phyloP scores from a whole-genome alignment of 2,797 vertebrate genomes.

The Sebastes trivittatus region DNA sequence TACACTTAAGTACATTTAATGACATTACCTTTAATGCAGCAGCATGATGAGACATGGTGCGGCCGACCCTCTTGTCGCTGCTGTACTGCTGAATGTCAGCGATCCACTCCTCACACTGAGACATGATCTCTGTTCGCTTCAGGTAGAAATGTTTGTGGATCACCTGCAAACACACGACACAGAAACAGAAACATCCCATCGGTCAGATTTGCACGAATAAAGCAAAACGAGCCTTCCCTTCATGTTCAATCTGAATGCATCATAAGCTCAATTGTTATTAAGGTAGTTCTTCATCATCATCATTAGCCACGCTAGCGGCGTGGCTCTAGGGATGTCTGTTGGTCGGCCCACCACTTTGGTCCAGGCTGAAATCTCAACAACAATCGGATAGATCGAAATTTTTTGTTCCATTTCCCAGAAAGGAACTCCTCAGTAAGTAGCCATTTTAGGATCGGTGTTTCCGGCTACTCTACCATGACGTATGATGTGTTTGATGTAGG shows the following conservation, averaged over 20 bases:
- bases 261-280: neutral
- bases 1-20: neutral
- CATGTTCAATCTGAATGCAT: neutral
- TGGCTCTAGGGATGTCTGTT: neutral
- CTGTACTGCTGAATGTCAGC: conserved; percentile 99
- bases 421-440: too few species aligned
- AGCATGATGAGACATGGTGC: conserved; percentile 98
- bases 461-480: too few species aligned
- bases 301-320: neutral
- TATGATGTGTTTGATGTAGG: too few species aligned
- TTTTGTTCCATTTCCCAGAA: too few species aligned
- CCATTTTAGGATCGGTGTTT: too few species aligned
- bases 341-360: neutral
- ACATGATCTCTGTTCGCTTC: conserved; percentile 96
- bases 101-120: conserved; percentile 99
- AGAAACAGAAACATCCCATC: neutral
- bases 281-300: neutral
- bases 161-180: conserved; percentile 82
- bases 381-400: too few species aligned
- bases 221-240: neutral
- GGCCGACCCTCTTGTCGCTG: conserved; percentile 97
- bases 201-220: neutral
- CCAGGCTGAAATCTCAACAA: neutral
- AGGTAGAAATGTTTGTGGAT: conserved; percentile 99
- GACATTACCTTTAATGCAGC: conserved; percentile 88